Percentiles rank a stretch among this genome's conserved stretches.
Conservation (phyloP, 1,140 invertebrate genomes). For the Oedothorax gibbosus region DNA sequence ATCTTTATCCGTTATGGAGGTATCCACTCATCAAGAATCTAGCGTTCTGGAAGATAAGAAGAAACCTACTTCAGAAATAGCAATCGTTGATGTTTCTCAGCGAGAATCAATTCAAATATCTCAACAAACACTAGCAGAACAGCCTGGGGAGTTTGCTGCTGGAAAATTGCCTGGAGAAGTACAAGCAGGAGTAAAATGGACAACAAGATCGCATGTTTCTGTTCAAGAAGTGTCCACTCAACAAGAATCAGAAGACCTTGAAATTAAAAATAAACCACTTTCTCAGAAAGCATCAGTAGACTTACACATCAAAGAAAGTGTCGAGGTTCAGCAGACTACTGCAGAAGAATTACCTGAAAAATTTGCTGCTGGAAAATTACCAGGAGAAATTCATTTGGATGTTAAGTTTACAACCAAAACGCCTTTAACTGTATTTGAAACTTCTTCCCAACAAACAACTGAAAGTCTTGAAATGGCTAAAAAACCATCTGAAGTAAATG, state of each 20-base stretch:
- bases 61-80: slow-evolving; percentile 25
- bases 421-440: slow-evolving; percentile 46
- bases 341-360: slow-evolving; percentile 48
- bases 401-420: slow-evolving; percentile 49
- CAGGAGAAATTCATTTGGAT: slow-evolving; percentile 47
- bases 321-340: slow-evolving; percentile 51
- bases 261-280: slow-evolving; percentile 31
- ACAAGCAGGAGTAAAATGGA: slow-evolving; percentile 55
- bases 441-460: slow-evolving; percentile 27
- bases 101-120: slow-evolving; percentile 48
- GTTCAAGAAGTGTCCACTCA: slow-evolving; percentile 60
- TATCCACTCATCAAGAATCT: slow-evolving; percentile 39
- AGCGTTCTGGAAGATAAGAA: slow-evolving; percentile 4
- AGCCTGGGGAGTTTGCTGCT: slow-evolving; percentile 58
- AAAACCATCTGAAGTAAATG: slow-evolving; percentile 60
- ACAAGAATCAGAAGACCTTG: slow-evolving; percentile 42
- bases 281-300: slow-evolving; percentile 24
- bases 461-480: slow-evolving; percentile 65
- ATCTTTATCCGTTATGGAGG: slow-evolving; percentile 49
- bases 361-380: slow-evolving; percentile 54
- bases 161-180: slow-evolving; percentile 61
- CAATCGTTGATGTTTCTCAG: slow-evolving; percentile 38
- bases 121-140: slow-evolving; percentile 47
- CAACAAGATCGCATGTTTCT: slow-evolving; percentile 49
- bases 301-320: slow-evolving; percentile 31